Conservation (phyloP, 2,113 vertebrate genomes). For the Podarcis cretensis region DNA sequence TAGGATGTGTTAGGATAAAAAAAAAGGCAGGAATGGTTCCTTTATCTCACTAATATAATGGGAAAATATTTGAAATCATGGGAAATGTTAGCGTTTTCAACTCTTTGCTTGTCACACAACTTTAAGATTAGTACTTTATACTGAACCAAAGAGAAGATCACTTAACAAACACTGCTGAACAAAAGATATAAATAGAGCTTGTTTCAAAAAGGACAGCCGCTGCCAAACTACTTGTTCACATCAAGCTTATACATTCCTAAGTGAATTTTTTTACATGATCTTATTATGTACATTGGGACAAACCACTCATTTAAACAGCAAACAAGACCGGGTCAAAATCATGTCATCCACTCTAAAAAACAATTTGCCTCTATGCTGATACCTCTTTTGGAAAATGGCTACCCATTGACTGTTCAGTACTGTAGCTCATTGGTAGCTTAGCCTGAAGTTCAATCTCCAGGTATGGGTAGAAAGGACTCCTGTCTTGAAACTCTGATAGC, state of each 20-base stretch:
- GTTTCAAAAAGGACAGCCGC: conserved; percentile 3
- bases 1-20: background rate
- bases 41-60: background rate
- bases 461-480: background rate
- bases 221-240: rapidly evolving
- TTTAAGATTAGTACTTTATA: background rate
- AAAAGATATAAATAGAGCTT: background rate
- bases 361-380: background rate
- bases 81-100: background rate
- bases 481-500: background rate
- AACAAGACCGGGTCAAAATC: background rate
- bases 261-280: conserved; percentile 14
- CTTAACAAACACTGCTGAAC: conserved; percentile 10
- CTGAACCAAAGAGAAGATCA: background rate
- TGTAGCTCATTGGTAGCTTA: background rate
- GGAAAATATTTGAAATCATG: background rate
- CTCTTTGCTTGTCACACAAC: background rate
- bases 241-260: conserved; percentile 10
- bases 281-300: background rate
- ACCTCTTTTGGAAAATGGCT: background rate
- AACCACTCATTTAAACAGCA: background rate
- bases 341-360: background rate
- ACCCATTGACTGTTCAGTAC: background rate
- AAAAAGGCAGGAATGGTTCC: conserved; percentile 11
- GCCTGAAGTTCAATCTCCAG: background rate